Base-by-base conservation (phyloP, 23 tunicate genomes). In the Styela clava region DNA sequence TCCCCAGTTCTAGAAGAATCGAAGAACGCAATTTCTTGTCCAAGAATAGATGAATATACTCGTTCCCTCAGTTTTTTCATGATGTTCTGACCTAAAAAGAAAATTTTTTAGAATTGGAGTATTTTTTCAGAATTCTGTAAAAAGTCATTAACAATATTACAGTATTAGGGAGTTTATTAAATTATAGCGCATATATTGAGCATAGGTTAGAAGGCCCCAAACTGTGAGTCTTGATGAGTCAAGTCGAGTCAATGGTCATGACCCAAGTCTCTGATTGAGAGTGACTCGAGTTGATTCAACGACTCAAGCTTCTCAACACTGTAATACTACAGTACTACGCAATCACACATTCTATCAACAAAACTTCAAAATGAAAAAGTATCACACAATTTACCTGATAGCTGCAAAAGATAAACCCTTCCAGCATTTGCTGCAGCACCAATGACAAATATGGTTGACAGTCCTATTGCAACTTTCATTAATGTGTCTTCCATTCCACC, bases 21-120 rank as follows among this genome's bases (percentile, higher is more conserved):
- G 69, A 88, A 88, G 62, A 88, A 88, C 3, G 86, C 83, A 56
- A 88, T 78, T 69, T 88, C 93, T 83, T 88, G 93, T 24, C 84
- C 80, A 56, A 88, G 26, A 61, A 88, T 83, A 7, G 87, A 83
- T 29, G 80, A 63, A 69, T 67, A 88, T 0, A 83, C 78, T 7
- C 35, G 62, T 30, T 88, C 87, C 21, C 93, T 69, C 26, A 88
- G 35, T 27, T 22, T 62, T 69, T 83, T 88, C 62, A 74, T 88
- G 73, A 88, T 78, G 9, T 81, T 76, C 69, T 83, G 87, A 9
- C 93, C 93, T 88, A 44, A 1, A 79, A 80, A 37, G 5, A 52
- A 18, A 3, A 44, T 12, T n/a, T n/a, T n/a, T n/a, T n/a, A n/a
- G n/a, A n/a, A n/a, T n/a, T n/a, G 34, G 0, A 78, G 16, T 29